Evolutionary conservation across 2,888 invertebrate genomes (phyloP).

Genomic region (Rhingia campestris): DNA sequence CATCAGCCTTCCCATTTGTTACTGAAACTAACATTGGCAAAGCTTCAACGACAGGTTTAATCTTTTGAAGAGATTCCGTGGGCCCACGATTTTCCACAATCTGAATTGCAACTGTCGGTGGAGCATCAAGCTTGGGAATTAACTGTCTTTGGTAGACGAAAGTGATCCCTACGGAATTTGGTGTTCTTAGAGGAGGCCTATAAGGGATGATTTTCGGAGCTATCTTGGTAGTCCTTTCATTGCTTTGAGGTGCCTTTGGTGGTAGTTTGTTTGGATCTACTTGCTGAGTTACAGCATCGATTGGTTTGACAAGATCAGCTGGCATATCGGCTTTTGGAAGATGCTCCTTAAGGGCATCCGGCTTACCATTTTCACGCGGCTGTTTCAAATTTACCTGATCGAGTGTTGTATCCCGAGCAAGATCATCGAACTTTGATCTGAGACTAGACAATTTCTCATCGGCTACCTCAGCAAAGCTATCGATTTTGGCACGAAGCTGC

Average conservation of each 20-base stretch:
- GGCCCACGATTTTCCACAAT: too few relatives aligned
- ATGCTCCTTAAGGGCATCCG: neutral
- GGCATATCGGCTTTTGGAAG: neutral
- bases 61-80: too few relatives aligned
- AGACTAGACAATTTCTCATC: slow-evolving; percentile 60
- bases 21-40: too few relatives aligned
- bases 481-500: slow-evolving; percentile 59
- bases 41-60: too few relatives aligned
- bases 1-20: too few relatives aligned
- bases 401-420: slow-evolving; percentile 13
- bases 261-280: slow-evolving; percentile 5
- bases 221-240: neutral
- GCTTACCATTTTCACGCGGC: neutral
- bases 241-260: slow-evolving; percentile 4
- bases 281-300: neutral
- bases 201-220: neutral
- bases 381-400: neutral
- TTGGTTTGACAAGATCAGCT: neutral
- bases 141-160: slow-evolving; percentile 46
- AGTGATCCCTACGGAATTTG: slow-evolving; percentile 58
- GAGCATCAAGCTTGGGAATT: neutral
- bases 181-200: slow-evolving; percentile 23
- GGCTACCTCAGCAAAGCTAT: slow-evolving; percentile 64
- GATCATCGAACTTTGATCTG: slow-evolving; percentile 46
- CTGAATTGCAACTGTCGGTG: neutral